phyloP scores from a whole-genome alignment of 2,888 invertebrate genomes.

The Cryptosula pallasiana region DNA sequence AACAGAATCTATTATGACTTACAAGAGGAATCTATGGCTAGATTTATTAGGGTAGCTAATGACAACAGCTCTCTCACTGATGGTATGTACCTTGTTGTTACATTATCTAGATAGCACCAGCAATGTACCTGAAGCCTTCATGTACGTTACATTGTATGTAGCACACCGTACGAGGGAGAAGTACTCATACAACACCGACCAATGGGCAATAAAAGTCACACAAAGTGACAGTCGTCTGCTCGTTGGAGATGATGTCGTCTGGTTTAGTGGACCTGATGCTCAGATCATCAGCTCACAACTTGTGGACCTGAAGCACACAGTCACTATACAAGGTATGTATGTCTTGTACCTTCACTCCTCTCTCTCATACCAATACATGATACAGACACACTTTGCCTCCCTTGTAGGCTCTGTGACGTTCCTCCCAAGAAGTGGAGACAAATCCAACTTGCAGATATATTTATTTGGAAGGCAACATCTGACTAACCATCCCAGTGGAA shows the following conservation, averaged over 20 bases:
- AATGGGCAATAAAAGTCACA: not conserved
- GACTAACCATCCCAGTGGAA: conserved; percentile 3
- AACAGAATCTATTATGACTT: conserved; percentile 30
- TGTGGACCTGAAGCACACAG: not conserved
- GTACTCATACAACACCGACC: not conserved
- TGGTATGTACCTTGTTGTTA: not conserved
- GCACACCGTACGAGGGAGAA: not conserved
- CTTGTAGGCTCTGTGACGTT: not conserved
- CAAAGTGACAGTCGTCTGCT: not conserved
- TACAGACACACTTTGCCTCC: not conserved
- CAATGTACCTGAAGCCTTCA: not conserved
- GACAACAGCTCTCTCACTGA: not conserved
- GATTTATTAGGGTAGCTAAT: conserved; percentile 26
- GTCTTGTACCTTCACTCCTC: not conserved
- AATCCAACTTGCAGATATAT: conserved; percentile 7
- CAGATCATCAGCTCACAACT: not conserved
- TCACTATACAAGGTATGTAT: not conserved
- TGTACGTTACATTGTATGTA: not conserved
- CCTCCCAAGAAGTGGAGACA: not conserved
- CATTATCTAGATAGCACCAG: not conserved
- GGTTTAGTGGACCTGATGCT: conserved; percentile 18
- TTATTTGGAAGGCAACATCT: not conserved
- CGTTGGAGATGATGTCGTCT: conserved; percentile 12
- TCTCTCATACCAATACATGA: too few species aligned
- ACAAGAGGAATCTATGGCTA: conserved; percentile 27